Evolutionary conservation across 1,140 invertebrate genomes (phyloP), one percentile per base, ranked within the genome.

Genomic region (Caenorhabditis latens): DNA sequence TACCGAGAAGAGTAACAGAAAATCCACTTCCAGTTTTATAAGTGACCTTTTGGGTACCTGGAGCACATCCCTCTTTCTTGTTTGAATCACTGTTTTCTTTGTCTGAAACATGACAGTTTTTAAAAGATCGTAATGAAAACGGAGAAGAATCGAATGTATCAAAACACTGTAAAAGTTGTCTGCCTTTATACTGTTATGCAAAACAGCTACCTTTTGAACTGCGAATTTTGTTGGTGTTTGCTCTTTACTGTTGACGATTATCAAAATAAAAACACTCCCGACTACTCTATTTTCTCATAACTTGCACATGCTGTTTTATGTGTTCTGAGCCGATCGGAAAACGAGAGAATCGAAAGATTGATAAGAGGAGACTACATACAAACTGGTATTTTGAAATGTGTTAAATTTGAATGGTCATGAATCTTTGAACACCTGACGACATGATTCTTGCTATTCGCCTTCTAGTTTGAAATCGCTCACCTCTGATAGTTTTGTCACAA

Each of bases 401-500:
- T 50, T 50, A 4, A 16, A 32, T 58, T 58, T 21, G n/a, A 63
- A 58, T 65, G 9, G 21, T 19, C 63, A 40, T 9, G 7, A 65
- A n/a, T 40, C 24, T 32, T 9, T 65, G 24, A 40, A 32, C 61
- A 65, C 32, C 8, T 65, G 40, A 65, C 9, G 21, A 0, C 1
- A 61, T 61, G 16, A 19, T 65, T 40, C 32, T 13, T 40, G 9
- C 24, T 9, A 1, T 40, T 65, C 32, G 1, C 40, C 3, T 71
- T 71, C 65, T 24, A 32, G 16, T 32, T 32, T 32, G 32, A 32
- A 32, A 2, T 32, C 32, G 11, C 43, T n/a, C 13, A 79, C 71
- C 71, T 79, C 71, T 79, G n/a, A 79, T 79, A 24, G 71, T 79
- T 46, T 50, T 79, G 14, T 79, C 71, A 32, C 71, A 79, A 42